Evolutionary conservation across 1,140 invertebrate species (phyloP).

Genomic region (Pteromalus puparum): DNA sequence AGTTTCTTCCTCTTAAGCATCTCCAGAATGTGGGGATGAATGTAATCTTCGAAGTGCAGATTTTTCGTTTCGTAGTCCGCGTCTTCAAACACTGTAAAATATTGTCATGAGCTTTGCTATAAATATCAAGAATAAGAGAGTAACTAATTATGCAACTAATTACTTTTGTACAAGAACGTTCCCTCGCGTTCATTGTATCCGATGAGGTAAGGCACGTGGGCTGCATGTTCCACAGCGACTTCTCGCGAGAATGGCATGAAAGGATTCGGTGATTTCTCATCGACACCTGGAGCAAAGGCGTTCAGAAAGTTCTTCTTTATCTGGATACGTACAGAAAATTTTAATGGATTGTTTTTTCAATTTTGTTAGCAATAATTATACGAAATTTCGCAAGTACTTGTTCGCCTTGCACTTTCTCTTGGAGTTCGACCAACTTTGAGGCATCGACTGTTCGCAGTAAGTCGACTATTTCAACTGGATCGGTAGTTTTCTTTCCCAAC

Average conservation of each 20-base stretch:
- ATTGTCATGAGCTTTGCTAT: neutral
- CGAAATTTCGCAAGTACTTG: conserved; percentile 24
- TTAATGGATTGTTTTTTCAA: too few species aligned
- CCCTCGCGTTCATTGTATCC: conserved; percentile 43
- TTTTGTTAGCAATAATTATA: neutral
- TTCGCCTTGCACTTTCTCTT: conserved; percentile 51
- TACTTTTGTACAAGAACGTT: neutral
- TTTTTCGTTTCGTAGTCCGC: conserved; percentile 6
- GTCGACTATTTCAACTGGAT: conserved; percentile 60
- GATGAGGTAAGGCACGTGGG: conserved; percentile 37
- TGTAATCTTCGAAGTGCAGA: neutral
- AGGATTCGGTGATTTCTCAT: conserved; percentile 24
- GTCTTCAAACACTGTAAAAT: conserved; percentile 5
- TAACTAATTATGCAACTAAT: too few species aligned
- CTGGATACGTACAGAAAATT: neutral
- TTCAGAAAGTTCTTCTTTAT: neutral
- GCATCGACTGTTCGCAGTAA: conserved; percentile 60
- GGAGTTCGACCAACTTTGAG: conserved; percentile 50
- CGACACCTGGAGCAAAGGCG: conserved; percentile 16
- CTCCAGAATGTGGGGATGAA: conserved; percentile 3
- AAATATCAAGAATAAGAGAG: neutral
- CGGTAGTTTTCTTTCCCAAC: conserved; percentile 59
- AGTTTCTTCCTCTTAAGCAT: conserved; percentile 1
- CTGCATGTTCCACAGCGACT: conserved; percentile 2
- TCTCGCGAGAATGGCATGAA: conserved; percentile 4